A percentile compares a stretch with the other conserved stretches of the same genome.
phyloP scores from a whole-genome alignment of 2,113 vertebrate genomes.

The Erpornis zantholeuca region DNA sequence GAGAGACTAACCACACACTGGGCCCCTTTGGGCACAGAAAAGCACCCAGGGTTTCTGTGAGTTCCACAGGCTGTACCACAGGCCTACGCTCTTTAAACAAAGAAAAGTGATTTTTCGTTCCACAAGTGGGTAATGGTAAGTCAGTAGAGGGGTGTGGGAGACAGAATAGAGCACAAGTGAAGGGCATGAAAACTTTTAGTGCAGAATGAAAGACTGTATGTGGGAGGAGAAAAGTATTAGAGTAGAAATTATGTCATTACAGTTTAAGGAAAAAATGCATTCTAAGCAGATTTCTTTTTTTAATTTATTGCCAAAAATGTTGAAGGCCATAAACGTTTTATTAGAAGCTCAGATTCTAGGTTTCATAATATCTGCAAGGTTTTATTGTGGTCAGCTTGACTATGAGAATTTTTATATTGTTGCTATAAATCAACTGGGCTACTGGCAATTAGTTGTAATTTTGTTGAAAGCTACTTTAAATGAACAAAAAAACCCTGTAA shows the following conservation, averaged over 20 bases:
- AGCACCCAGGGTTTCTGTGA: neutral
- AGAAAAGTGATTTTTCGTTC: neutral
- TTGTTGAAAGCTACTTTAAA: neutral
- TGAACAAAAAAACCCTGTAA: neutral
- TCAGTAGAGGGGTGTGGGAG: neutral
- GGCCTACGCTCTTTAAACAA: neutral
- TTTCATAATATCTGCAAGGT: neutral
- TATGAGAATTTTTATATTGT: neutral
- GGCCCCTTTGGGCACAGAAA: neutral
- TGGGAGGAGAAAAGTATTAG: neutral
- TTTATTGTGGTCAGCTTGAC: slow-evolving; percentile 9
- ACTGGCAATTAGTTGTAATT: neutral
- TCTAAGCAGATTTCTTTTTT: neutral
- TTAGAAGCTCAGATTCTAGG: neutral
- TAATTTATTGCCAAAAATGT: neutral
- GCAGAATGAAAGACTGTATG: neutral
- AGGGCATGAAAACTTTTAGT: neutral
- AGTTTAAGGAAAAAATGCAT: neutral
- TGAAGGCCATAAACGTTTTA: slow-evolving; percentile 1
- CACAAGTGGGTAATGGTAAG: neutral
- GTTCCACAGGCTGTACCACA: neutral
- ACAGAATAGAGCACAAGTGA: neutral
- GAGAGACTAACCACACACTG: neutral
- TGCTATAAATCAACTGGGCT: neutral
- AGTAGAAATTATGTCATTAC: neutral